phyloP scores from a whole-genome alignment of 2,113 vertebrate species.

The Mesocricetus auratus region DNA sequence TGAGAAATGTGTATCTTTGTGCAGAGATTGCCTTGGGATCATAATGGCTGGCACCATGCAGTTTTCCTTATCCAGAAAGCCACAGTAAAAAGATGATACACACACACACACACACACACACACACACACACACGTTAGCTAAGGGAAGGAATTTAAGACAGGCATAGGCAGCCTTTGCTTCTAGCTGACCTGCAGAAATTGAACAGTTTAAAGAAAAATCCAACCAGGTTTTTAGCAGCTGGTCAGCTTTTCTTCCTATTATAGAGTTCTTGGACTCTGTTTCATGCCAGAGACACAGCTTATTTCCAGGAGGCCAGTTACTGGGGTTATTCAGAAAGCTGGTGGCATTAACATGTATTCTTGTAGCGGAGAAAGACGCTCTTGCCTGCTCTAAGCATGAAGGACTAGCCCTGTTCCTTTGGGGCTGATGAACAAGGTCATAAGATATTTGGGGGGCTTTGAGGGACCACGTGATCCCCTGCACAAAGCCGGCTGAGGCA shows the following conservation, averaged over 20 bases:
- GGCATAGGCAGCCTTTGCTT: background rate
- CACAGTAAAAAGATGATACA: background rate
- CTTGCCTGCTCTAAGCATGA: background rate
- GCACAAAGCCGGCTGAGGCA: background rate
- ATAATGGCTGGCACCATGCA: fast-evolving
- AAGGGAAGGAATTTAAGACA: background rate
- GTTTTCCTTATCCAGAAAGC: background rate
- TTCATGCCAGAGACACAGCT: background rate
- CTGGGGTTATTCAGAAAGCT: background rate
- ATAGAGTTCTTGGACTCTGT: slow-evolving; percentile 43
- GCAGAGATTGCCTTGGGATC: background rate
- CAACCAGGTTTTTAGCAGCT: background rate
- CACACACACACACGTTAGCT: fast-evolving
- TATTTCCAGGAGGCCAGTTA: background rate
- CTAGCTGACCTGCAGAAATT: background rate
- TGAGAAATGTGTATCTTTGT: background rate
- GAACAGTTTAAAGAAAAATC: slow-evolving; percentile 24
- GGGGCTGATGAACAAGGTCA: background rate
- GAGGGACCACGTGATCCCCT: background rate
- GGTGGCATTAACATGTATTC: fast-evolving
- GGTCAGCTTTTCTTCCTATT: slow-evolving; percentile 34
- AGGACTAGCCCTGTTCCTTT: background rate
- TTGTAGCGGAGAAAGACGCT: background rate
- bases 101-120: background rate
- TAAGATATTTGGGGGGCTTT: background rate